These are phyloP conservation scores for Cephonodes hylas DNA, from an alignment of 2,888 invertebrate species.

Conservation along the genomic window DNA sequence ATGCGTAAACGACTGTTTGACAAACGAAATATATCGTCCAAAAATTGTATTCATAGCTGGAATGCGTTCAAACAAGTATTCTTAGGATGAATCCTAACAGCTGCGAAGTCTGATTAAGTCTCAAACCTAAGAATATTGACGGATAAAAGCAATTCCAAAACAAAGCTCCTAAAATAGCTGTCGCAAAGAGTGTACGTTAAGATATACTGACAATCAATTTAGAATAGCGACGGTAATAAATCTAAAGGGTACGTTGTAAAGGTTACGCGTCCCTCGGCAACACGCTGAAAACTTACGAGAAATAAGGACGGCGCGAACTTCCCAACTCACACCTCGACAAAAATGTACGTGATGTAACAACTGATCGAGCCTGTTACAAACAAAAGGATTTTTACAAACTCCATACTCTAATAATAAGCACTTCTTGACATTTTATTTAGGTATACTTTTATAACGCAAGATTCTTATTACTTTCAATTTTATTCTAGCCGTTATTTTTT, in stretches of 20 bases:
- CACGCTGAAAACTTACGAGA: neutral
- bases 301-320: neutral
- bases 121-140: too few species aligned
- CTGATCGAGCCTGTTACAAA: neutral
- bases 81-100: too few species aligned
- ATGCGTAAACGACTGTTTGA: neutral
- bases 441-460: too few species aligned
- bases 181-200: neutral
- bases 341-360: neutral
- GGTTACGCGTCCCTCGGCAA: neutral
- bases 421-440: too few species aligned
- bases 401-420: neutral
- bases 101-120: too few species aligned
- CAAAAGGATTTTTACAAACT: neutral
- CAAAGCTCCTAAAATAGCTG: neutral
- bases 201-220: neutral
- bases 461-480: too few species aligned
- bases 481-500: too few species aligned
- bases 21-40: neutral
- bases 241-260: neutral
- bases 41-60: too few species aligned
- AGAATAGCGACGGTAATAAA: neutral
- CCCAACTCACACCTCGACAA: neutral
- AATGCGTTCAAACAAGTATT: too few species aligned
- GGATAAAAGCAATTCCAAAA: too few species aligned